Conservation (phyloP, 2,888 invertebrate species). For the Eristalinus sepulchralis region DNA sequence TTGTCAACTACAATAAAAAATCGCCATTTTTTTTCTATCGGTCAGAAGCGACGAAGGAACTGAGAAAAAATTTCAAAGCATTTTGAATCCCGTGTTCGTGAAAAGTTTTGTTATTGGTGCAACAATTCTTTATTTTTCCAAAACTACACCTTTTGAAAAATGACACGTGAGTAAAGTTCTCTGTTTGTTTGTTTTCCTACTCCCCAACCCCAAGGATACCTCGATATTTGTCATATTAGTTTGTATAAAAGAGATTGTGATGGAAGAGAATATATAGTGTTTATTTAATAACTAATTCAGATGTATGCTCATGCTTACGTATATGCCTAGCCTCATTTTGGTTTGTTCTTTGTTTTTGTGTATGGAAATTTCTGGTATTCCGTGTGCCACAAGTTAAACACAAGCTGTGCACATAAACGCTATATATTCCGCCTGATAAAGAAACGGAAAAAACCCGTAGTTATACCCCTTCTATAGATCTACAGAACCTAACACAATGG, state of each 20-base stretch:
- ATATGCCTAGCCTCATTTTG: not conserved
- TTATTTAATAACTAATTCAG: not conserved
- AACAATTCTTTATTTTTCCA: slow-evolving; percentile 59
- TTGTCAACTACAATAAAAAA: slow-evolving; percentile 10
- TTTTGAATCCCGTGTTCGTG: slow-evolving; percentile 41
- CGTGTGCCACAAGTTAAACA: not conserved
- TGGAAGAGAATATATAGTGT: not conserved
- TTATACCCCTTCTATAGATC: not conserved
- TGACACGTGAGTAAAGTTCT: slow-evolving; percentile 50
- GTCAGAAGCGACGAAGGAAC: slow-evolving; percentile 11
- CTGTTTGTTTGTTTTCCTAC: not conserved
- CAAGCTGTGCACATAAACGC: not conserved
- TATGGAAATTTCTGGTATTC: not conserved
- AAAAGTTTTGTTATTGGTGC: slow-evolving; percentile 60
- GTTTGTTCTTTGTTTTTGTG: not conserved
- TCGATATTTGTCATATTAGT: not conserved
- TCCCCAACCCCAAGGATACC: not conserved
- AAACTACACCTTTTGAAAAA: slow-evolving; percentile 51
- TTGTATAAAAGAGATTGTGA: not conserved
- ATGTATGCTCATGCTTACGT: not conserved
- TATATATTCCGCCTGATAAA: not conserved
- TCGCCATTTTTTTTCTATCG: slow-evolving; percentile 46
- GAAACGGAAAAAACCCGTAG: not conserved
- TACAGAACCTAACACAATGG: not conserved
- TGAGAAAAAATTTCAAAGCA: slow-evolving; percentile 8